These are phyloP conservation scores for Stigmatopora nigra DNA, from an alignment of 2,113 vertebrate species.

Conservation along the genomic window DNA sequence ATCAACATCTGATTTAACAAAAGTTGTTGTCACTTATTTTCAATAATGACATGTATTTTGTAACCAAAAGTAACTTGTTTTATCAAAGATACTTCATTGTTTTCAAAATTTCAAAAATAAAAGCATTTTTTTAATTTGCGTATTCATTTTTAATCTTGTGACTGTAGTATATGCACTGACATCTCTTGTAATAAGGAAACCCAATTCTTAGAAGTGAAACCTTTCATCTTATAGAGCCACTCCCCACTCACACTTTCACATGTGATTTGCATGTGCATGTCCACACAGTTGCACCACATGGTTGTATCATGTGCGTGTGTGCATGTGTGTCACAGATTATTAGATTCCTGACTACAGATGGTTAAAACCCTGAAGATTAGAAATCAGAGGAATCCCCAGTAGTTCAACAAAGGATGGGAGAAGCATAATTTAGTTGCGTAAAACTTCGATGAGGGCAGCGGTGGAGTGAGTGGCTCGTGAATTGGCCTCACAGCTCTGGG, in stretches of 20 bases:
- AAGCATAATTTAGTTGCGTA: not conserved
- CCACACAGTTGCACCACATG: not conserved
- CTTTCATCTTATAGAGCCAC: not conserved
- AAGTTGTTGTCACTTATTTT: too few relatives aligned
- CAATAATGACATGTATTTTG: not conserved
- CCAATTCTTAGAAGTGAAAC: not conserved
- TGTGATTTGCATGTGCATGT: constrained; percentile 11
- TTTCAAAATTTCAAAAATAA: not conserved
- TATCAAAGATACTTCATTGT: not conserved
- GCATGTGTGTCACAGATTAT: constrained; percentile 18
- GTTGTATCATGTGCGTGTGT: constrained; percentile 9
- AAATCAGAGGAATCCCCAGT: constrained; percentile 5
- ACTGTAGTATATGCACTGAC: not conserved
- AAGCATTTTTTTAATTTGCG: not conserved
- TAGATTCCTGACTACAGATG: constrained; percentile 33
- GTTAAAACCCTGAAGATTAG: constrained; percentile 25
- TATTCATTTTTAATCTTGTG: too few relatives aligned
- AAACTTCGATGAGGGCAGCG: too few relatives aligned
- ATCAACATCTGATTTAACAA: not conserved
- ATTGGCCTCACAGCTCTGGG: too few relatives aligned
- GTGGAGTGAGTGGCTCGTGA: too few relatives aligned
- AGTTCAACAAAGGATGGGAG: not conserved
- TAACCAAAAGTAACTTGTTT: not conserved
- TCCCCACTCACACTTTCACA: not conserved
- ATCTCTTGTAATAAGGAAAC: not conserved